These are phyloP conservation scores for Limanda limanda DNA, from an alignment of 2,113 vertebrate genomes.

Conservation along the genomic window DNA sequence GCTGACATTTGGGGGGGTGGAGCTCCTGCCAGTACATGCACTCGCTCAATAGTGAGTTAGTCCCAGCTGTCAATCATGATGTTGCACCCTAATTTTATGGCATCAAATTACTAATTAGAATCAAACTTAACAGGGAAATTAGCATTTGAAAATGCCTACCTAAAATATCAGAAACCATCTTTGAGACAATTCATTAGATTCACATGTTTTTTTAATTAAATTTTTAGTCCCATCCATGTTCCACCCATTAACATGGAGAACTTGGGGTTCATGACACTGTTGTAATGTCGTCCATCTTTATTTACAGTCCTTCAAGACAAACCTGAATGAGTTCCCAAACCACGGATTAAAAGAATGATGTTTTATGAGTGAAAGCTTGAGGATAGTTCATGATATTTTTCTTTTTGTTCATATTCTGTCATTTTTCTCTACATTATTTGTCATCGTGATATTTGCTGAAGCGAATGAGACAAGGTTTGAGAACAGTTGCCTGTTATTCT, in stretches of 20 bases:
- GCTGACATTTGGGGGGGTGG: too few relatives aligned
- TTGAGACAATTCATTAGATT: neutral
- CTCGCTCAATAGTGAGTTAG: too few relatives aligned
- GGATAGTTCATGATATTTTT: neutral
- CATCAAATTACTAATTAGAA: neutral
- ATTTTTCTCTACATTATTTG: neutral
- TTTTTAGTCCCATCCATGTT: too few relatives aligned
- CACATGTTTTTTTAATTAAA: too few relatives aligned
- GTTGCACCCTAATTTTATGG: neutral
- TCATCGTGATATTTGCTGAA: slow-evolving; percentile 5
- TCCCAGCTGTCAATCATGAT: neutral
- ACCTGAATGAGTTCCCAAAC: neutral
- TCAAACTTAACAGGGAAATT: too few relatives aligned
- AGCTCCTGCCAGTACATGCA: too few relatives aligned
- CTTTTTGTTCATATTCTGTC: neutral
- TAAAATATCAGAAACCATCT: too few relatives aligned
- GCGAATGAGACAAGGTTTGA: neutral
- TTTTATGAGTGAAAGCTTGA: too few relatives aligned
- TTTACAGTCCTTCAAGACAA: neutral
- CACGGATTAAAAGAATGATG: neutral
- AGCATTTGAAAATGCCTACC: too few relatives aligned
- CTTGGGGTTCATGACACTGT: too few relatives aligned
- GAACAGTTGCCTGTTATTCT: slow-evolving; percentile 28
- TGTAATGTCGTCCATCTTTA: too few relatives aligned
- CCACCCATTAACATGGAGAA: too few relatives aligned